Evolutionary conservation across 2,113 vertebrate genomes (phyloP).

Genomic region (Perca schrenkii): DNA sequence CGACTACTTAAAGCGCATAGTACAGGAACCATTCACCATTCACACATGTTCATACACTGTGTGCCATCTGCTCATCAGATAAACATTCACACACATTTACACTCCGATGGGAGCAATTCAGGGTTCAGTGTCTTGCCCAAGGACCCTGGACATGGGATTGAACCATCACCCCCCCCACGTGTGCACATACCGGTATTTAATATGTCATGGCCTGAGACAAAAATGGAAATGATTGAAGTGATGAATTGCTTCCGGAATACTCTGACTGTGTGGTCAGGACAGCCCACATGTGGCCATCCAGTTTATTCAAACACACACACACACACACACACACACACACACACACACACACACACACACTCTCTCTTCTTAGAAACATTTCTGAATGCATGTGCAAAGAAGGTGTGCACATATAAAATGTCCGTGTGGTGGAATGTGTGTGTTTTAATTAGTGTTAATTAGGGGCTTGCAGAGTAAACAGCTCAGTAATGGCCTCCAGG

Average conservation of each 20-base stretch:
- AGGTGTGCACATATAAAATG: conserved; percentile 46
- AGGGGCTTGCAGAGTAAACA: conserved; percentile 69
- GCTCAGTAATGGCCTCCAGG: conserved; percentile 60
- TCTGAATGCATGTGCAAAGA: conserved; percentile 42
- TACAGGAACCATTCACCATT: too few relatives aligned
- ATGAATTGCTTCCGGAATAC: conserved; percentile 58
- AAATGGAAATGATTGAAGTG: conserved; percentile 55
- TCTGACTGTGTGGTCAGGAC: conserved; percentile 59
- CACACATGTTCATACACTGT: too few relatives aligned
- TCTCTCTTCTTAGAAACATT: conserved; percentile 16
- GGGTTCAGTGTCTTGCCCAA: too few relatives aligned
- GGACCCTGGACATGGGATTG: too few relatives aligned
- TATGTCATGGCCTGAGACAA: conserved; percentile 65
- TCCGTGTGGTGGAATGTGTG: conserved; percentile 63
- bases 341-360: not conserved
- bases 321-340: not conserved
- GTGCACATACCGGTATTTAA: conserved; percentile 17
- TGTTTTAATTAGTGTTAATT: conserved; percentile 77
- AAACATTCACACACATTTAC: too few relatives aligned
- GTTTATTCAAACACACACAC: conserved; percentile 36
- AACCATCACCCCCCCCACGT: too few relatives aligned
- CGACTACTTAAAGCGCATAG: too few relatives aligned
- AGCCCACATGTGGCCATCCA: conserved; percentile 49
- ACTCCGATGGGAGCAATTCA: too few relatives aligned
- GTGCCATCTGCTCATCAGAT: too few relatives aligned